Evolutionary conservation across 2,888 invertebrate genomes (phyloP).

Genomic region (Mallateleia sp.): DNA sequence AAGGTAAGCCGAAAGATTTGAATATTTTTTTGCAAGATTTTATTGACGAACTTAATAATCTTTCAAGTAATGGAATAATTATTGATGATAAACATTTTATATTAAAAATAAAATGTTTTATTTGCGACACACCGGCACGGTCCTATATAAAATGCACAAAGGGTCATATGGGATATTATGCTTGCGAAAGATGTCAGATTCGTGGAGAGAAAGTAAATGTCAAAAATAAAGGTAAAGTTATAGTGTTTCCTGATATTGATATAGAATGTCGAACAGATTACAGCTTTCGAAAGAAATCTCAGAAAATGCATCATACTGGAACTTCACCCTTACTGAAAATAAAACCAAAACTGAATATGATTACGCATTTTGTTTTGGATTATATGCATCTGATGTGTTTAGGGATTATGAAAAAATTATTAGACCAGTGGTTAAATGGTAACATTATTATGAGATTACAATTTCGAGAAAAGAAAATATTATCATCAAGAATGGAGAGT

Average conservation of each 20-base stretch:
- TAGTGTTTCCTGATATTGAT: slow-evolving; percentile 12
- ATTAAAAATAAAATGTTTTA: slow-evolving; percentile 63
- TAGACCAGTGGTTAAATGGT: background rate
- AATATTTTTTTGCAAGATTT: slow-evolving; percentile 37
- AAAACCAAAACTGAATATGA: slow-evolving; percentile 68
- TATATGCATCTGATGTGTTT: slow-evolving; percentile 75
- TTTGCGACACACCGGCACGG: slow-evolving; percentile 9
- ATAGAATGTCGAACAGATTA: slow-evolving; percentile 38
- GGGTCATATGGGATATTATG: background rate
- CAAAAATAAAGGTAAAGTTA: slow-evolving; percentile 17
- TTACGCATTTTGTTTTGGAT: slow-evolving; percentile 67
- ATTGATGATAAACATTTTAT: slow-evolving; percentile 51
- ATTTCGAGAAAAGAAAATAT: too few species aligned
- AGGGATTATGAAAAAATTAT: slow-evolving; percentile 18
- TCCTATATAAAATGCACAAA: background rate
- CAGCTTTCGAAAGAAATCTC: slow-evolving; percentile 65
- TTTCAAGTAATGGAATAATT: slow-evolving; percentile 54
- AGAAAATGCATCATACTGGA: slow-evolving; percentile 68
- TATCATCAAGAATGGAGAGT: background rate
- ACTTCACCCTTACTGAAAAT: slow-evolving; percentile 70
- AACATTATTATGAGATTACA: too few species aligned
- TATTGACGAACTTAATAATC: slow-evolving; percentile 68
- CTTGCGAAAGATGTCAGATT: slow-evolving; percentile 73
- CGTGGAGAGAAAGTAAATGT: slow-evolving; percentile 39
- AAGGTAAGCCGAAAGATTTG: slow-evolving; percentile 73